Base-by-base conservation (phyloP, 2,888 invertebrate genomes). In the Abrostola triplasia region DNA sequence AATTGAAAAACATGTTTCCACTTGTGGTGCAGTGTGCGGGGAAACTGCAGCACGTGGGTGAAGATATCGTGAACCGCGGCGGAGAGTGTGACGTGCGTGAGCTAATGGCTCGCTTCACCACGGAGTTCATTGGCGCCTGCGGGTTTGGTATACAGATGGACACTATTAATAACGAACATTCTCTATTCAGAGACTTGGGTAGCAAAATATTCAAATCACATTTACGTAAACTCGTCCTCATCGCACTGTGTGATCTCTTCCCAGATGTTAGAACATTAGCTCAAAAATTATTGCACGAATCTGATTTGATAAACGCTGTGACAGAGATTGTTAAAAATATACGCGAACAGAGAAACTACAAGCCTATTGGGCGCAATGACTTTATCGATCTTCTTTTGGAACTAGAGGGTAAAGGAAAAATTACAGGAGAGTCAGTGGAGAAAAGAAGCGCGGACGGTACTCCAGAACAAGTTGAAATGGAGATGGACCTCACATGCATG, bases 1-100 rank as follows among this genome's bases (percentile, higher is more conserved):
- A 92, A 62, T 70, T 93, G 38, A 90, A 88, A 60, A 85, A 79
- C 5, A 93, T 92, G 93, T 93, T 91, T 53, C 93, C 92, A 1
- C 75, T 93, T 35, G 82, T 93, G 2, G 82, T 90, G 35, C 80
- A 87, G 11, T 88, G 92, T 56, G 87, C 93, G 0, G 86, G 89
- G 54, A 91, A 89, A 64, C 67, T 92, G 38, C 81, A 88, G 13
- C 50, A 36, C 0, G 68, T 84, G 0, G 83, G 87, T 1, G 88
- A 85, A 8, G 78, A 70, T 0, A 81, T 85, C 10, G 82, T 85
- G 35, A 76, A 77, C 0, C 73, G 79, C 0, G 89, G 86, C 0
- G 84, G 80, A n/a, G 84, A 81, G 38, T 84, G 76, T 13, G 85
- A 90, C 67, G 81, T 83, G 9, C 80, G 89, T 0, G 89, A 89